Evolutionary conservation across 2,888 invertebrate species (phyloP).

Genomic region (Salpingus planirostris): DNA sequence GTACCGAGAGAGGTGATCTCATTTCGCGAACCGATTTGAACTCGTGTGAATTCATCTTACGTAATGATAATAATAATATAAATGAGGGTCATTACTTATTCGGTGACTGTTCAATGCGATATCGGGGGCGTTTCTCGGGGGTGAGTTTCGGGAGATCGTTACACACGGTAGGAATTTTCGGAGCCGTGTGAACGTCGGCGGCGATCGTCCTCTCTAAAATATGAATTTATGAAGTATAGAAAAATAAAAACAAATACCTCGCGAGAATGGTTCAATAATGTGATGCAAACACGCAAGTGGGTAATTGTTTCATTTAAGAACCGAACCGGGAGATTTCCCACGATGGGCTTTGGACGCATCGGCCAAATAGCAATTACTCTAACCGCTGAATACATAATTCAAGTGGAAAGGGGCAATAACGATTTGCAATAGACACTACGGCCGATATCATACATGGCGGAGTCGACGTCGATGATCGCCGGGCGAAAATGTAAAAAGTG

Average conservation of each 20-base stretch:
- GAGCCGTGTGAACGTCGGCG: conserved; percentile 27
- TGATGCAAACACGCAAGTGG: conserved; percentile 42
- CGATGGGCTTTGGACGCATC: conserved; percentile 36
- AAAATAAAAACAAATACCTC: conserved; percentile 40
- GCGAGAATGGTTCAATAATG: conserved; percentile 41
- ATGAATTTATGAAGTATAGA: conserved; percentile 36
- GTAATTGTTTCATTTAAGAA: conserved; percentile 44
- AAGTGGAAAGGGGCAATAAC: conserved; percentile 23
- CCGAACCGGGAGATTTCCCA: conserved; percentile 36
- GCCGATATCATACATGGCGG: conserved; percentile 23
- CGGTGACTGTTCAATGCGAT: too few relatives aligned
- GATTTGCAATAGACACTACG: conserved; percentile 22
- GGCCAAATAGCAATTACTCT: conserved; percentile 37
- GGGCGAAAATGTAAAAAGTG: too few relatives aligned
- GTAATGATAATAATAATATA: too few relatives aligned
- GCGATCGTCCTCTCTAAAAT: conserved; percentile 28
- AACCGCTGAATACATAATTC: conserved; percentile 36
- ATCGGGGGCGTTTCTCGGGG: too few relatives aligned
- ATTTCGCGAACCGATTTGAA: too few relatives aligned
- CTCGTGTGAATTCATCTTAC: too few relatives aligned
- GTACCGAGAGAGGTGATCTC: too few relatives aligned
- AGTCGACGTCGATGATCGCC: too few relatives aligned
- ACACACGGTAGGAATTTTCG: conserved; percentile 1
- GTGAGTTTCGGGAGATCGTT: too few relatives aligned
- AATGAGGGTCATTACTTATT: too few relatives aligned